These are phyloP conservation scores for Heteropelma amictum DNA, from an alignment of 2,888 invertebrate species.

Conservation along the genomic window DNA sequence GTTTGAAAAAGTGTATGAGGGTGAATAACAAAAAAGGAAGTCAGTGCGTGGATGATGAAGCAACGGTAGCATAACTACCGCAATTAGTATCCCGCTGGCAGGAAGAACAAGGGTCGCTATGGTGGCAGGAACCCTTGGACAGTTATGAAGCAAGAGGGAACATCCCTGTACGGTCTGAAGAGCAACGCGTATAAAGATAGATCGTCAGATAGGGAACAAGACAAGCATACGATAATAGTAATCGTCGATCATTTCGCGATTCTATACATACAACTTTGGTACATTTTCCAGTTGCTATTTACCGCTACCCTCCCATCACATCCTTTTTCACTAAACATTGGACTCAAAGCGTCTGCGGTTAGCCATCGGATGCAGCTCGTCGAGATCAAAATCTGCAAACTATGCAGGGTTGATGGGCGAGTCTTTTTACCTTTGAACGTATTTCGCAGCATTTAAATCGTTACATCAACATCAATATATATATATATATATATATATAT, in stretches of 20 bases:
- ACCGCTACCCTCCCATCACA: background rate
- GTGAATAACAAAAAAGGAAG: background rate
- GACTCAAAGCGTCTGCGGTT: constrained; percentile 27
- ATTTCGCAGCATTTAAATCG: background rate
- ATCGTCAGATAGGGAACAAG: constrained; percentile 10
- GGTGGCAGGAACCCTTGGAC: constrained; percentile 13
- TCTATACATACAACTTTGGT: constrained; percentile 28
- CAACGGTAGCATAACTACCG: constrained; percentile 46
- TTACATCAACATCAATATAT: background rate
- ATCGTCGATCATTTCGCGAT: constrained; percentile 24
- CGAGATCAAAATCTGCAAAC: constrained; percentile 40
- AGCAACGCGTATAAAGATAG: background rate
- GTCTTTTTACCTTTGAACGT: constrained; percentile 13
- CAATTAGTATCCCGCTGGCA: constrained; percentile 66
- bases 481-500: background rate
- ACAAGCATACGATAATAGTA: constrained; percentile 32
- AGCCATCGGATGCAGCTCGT: constrained; percentile 39
- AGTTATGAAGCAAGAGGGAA: constrained; percentile 28
- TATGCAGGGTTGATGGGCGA: background rate
- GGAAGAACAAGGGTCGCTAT: constrained; percentile 36
- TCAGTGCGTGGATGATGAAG: background rate
- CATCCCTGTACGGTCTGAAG: background rate
- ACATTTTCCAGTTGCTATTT: constrained; percentile 22
- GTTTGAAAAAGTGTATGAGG: background rate
- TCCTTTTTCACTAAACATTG: background rate